Base-by-base conservation (phyloP, 2,113 vertebrate genomes). In the Formicarius rufipectus region DNA sequence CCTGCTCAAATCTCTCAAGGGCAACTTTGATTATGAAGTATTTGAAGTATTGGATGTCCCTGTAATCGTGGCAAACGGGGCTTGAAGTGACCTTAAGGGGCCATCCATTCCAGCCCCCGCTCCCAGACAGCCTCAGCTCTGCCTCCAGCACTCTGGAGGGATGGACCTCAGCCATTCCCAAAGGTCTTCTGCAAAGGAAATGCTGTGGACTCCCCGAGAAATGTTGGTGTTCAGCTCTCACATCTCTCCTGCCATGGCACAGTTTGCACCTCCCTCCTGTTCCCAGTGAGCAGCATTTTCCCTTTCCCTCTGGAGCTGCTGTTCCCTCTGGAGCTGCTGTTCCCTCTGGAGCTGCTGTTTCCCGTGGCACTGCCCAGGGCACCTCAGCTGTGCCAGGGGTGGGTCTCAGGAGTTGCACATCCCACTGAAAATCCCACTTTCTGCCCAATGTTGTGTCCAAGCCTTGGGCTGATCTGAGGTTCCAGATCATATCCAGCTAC, bases 161-260 rank as follows among this genome's bases (percentile, higher is more conserved):
- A 37, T 1, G 10, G 31, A 20, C 14, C 49, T 4, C 37, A 42
- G 18, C 63, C 4, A 0, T 56, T 72, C 63, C 83, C 31, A 3
- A 21, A 56, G 56, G 45, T 62, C 74, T 37, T 53, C 77, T n/a
- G 71, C 12, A 42, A 15, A 2, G 18, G 14, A 50, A 85, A 40
- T 2, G 25, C 56, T 40, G 25, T 25, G 6, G 27, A 58, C 6
- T 42, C 33, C 68, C 56, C 42, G 12, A 12, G 7, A 13, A 10
- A 12, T 10, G 18, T 19, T 4, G 7, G n/a, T 2, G 23, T n/a
- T 73, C 24, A 9, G 15, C 28, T 79, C 49, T 10, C 12, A 14
- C 21, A 1, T 27, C 44, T 44, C 13, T 0, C 39, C n/a, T 14
- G 6, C 59, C 2, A 0, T 1, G 30, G 37, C 35, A 12, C 23